phyloP scores from a whole-genome alignment of 2,888 invertebrate species.

The Chymomyza amoena region DNA sequence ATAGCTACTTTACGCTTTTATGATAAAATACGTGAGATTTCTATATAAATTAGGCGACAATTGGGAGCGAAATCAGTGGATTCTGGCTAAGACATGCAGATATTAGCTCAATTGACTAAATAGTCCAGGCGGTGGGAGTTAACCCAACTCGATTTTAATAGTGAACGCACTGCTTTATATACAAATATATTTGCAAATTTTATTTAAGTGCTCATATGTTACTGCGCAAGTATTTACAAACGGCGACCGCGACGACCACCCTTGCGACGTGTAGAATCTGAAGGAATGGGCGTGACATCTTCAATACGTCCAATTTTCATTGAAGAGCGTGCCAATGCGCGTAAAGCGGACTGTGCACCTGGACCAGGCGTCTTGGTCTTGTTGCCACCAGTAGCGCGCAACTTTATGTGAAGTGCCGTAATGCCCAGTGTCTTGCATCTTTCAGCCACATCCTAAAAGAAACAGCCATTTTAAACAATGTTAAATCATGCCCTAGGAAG shows the following conservation, averaged over 20 bases:
- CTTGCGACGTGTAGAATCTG: constrained; percentile 99
- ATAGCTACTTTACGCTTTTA: neutral
- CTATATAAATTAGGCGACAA: neutral
- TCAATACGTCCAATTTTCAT: constrained; percentile 99
- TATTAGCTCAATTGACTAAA: neutral
- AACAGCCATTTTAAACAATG: neutral
- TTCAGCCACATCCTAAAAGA: constrained; percentile 92
- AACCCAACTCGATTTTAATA: neutral
- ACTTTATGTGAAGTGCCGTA: constrained; percentile 84
- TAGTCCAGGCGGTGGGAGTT: neutral
- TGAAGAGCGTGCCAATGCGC: constrained; percentile 97
- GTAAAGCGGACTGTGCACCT: constrained; percentile 97
- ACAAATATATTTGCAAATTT: neutral
- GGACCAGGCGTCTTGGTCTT: constrained; percentile 97
- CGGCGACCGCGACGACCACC: constrained; percentile 99
- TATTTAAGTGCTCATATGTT: neutral
- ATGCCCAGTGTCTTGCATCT: constrained; percentile 97
- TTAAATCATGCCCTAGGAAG: neutral
- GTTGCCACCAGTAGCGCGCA: neutral
- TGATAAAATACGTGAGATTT: neutral
- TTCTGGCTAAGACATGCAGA: neutral
- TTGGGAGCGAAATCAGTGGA: neutral
- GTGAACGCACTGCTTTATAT: neutral
- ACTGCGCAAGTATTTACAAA: constrained; percentile 83
- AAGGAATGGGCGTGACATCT: constrained; percentile 99